Conservation (phyloP, 2,888 invertebrate genomes). For the Euplexia lucipara region DNA sequence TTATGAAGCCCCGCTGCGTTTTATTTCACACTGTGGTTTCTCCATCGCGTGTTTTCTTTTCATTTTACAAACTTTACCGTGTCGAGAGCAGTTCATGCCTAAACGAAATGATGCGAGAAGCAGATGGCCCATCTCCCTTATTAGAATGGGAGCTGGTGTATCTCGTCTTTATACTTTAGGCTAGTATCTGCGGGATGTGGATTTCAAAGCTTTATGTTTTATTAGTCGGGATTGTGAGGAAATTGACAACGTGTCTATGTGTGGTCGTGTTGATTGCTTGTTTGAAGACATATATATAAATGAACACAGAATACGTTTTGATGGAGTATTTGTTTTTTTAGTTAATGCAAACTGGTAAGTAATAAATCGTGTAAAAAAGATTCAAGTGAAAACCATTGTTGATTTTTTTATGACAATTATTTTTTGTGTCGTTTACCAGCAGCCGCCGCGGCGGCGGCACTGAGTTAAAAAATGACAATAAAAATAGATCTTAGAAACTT, state of each 20-base stretch:
- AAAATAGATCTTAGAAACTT: too few relatives aligned
- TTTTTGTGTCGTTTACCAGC: too few relatives aligned
- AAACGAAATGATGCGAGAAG: conserved; percentile 48
- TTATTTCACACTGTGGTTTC: conserved; percentile 26
- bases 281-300: neutral
- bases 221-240: conserved; percentile 15
- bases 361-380: too few relatives aligned
- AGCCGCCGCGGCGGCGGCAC: too few relatives aligned
- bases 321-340: too few relatives aligned
- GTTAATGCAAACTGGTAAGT: too few relatives aligned
- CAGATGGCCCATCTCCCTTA: conserved; percentile 39
- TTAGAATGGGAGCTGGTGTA: conserved; percentile 32
- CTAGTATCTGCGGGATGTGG: neutral
- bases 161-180: conserved; percentile 19
- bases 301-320: too few relatives aligned
- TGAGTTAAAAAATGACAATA: too few relatives aligned
- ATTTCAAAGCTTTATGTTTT: conserved; percentile 19
- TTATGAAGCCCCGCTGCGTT: conserved; percentile 29
- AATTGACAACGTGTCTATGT: conserved; percentile 12
- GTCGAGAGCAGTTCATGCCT: conserved; percentile 12
- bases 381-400: too few relatives aligned
- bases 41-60: conserved; percentile 43
- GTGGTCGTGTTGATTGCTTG: neutral
- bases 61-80: conserved; percentile 37
- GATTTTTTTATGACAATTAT: too few relatives aligned